Percentiles rank a stretch among this genome's conserved stretches.
Evolutionary conservation across 2,888 invertebrate genomes (phyloP).

Genomic region (Tinea semifulvella): DNA sequence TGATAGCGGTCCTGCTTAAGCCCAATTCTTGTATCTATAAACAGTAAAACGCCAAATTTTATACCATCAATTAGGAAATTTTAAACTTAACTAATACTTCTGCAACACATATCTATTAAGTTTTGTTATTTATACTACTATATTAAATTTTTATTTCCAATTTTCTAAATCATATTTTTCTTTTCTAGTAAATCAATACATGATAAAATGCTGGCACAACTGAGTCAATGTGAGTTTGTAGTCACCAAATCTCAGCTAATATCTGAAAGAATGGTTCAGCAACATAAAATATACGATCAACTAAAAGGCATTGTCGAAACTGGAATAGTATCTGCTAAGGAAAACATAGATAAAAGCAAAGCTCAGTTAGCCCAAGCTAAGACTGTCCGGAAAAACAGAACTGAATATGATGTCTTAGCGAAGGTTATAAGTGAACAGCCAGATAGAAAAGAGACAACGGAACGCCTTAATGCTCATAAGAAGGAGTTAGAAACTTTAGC

Average conservation of each 20-base stretch:
- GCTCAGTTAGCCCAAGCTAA: conserved; percentile 83
- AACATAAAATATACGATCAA: conserved; percentile 82
- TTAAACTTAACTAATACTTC: too few species aligned
- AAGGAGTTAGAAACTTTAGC: conserved; percentile 76
- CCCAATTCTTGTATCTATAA: too few species aligned
- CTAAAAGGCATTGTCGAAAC: conserved; percentile 80
- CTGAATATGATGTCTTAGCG: conserved; percentile 93
- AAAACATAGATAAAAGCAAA: conserved; percentile 84
- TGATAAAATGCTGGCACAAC: conserved; percentile 82
- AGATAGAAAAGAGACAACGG: conserved; percentile 81
- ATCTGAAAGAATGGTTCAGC: conserved; percentile 83
- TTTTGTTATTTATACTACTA: too few species aligned
- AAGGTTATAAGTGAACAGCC: conserved; percentile 92
- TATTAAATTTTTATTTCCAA: not conserved
- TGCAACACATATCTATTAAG: too few species aligned
- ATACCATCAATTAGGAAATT: too few species aligned
- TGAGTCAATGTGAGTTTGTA: conserved; percentile 89
- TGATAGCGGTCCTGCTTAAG: too few species aligned
- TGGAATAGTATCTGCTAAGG: conserved; percentile 81
- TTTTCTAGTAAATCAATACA: conserved; percentile 71
- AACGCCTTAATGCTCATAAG: conserved; percentile 74
- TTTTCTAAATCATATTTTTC: conserved; percentile 6
- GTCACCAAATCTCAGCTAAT: conserved; percentile 84
- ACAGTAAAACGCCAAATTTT: too few species aligned
- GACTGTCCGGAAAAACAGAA: conserved; percentile 86